Evolutionary conservation across 2,888 invertebrate genomes (phyloP).

Genomic region (Leptinotarsa rubiginosa): DNA sequence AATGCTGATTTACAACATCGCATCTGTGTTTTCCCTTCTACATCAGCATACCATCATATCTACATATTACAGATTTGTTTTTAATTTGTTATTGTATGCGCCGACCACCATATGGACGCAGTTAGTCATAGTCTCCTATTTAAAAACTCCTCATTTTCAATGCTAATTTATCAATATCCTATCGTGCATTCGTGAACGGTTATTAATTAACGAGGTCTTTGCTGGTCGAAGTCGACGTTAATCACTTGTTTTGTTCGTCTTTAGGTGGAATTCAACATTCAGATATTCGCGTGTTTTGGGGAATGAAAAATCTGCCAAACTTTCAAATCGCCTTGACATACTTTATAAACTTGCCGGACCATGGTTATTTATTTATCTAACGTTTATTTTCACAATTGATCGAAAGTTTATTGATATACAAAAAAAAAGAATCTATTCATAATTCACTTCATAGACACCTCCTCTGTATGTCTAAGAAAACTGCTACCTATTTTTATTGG

Average conservation of each 20-base stretch:
- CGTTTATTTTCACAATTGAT: neutral
- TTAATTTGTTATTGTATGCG: conserved; percentile 53
- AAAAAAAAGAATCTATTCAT: neutral
- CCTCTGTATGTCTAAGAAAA: too few species aligned
- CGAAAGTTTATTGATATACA: neutral
- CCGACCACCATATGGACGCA: conserved; percentile 46
- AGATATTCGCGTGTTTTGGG: neutral
- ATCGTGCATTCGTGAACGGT: neutral
- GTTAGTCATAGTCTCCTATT: conserved; percentile 25
- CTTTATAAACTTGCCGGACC: neutral
- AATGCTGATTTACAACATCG: conserved; percentile 59
- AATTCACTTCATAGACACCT: neutral
- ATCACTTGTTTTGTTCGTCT: neutral
- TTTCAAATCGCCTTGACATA: neutral
- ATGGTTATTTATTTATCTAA: neutral
- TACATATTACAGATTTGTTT: conserved; percentile 61
- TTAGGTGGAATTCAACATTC: neutral
- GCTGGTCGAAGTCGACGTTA: neutral
- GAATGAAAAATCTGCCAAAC: neutral
- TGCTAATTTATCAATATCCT: conserved; percentile 8
- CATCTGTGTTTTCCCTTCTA: conserved; percentile 66
- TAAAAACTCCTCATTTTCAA: neutral
- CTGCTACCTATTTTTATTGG: too few species aligned
- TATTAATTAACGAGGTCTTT: neutral
- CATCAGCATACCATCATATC: conserved; percentile 51